Base-by-base conservation (phyloP, 1,140 invertebrate species). In the Neodiprion pinetum region DNA sequence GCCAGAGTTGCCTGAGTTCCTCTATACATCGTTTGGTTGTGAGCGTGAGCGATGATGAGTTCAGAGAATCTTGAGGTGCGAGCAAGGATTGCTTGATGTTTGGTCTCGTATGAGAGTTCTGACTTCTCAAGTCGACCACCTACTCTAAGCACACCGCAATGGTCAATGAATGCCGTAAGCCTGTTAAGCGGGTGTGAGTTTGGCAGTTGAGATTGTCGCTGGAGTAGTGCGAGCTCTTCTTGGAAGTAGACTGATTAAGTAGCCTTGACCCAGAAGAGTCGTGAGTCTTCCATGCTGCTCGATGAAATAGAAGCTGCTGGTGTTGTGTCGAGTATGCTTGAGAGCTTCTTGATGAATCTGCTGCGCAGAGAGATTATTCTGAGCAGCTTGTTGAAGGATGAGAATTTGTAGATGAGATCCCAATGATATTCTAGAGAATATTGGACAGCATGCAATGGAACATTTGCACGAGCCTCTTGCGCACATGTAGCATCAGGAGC, bases 51-150 rank as follows among this genome's bases (percentile, higher is more conserved):
- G 17, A 85, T 80, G 3, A 85, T 74, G 4, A 83, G 68, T 47
- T 72, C 70, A 0, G 80, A 75, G 1, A 84, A 21, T 7, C 73
- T 71, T 17, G 75, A 72, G 10, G 74, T 17, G 49, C 72, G 49
- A 12, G 77, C 75, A 17, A 80, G 48, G 12, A 81, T 72, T 8
- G 73, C 70, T 9, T 79, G 79, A 67, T 80, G 78, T 71, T 78
- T 78, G 0, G 79, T 74, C 84, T 74, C 40, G 83, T 82, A 89
- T 21, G 17, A 68, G 67, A 2, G 85, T 72, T 0, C 67, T 48
- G 71, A 77, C 71, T 49, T 81, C 67, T 66, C 48, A 0, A 79
- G 28, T n/a, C 76, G 48, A 0, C 79, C 77, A 2, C 79, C 74
- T 2, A 76, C 71, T 47, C 79, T 67, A 4, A 77, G 23, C 10